Conservation (phyloP, 2,113 vertebrate species). For the Prionailurus viverrinus region DNA sequence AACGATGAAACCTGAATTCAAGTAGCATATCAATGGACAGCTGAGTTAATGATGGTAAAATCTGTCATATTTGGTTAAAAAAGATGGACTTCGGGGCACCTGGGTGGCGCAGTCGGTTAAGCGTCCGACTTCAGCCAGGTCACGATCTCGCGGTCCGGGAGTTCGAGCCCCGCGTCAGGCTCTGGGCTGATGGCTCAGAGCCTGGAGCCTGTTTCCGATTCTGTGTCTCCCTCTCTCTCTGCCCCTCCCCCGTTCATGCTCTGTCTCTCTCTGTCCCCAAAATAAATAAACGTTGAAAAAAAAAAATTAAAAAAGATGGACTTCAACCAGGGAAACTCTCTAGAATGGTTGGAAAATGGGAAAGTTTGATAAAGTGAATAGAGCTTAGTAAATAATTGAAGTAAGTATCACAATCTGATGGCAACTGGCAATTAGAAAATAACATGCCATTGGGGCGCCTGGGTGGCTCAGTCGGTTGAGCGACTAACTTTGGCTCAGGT, state of each 20-base stretch:
- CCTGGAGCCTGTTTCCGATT: too few relatives aligned
- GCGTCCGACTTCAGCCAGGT: too few relatives aligned
- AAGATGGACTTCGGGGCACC: constrained; percentile 1
- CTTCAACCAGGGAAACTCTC: not conserved
- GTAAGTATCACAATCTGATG: not conserved
- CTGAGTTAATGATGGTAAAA: not conserved
- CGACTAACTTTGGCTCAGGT: too few relatives aligned
- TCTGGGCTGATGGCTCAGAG: too few relatives aligned
- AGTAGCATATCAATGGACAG: not conserved
- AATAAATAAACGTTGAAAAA: too few relatives aligned
- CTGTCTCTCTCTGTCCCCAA: too few relatives aligned
- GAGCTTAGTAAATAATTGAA: not conserved
- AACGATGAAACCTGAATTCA: not conserved
- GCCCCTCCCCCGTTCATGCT: too few relatives aligned
- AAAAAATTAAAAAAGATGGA: not conserved
- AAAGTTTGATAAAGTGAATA: not conserved
- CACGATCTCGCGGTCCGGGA: too few relatives aligned
- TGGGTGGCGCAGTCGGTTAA: too few relatives aligned
- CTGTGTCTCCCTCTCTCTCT: too few relatives aligned
- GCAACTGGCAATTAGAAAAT: not conserved
- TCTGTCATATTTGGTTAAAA: not conserved
- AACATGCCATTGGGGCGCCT: not conserved
- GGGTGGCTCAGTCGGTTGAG: too few relatives aligned
- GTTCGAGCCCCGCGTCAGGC: too few relatives aligned
- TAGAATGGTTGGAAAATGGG: not conserved